phyloP scores from a whole-genome alignment of 2,888 invertebrate genomes.

The Xylota sylvarum region DNA sequence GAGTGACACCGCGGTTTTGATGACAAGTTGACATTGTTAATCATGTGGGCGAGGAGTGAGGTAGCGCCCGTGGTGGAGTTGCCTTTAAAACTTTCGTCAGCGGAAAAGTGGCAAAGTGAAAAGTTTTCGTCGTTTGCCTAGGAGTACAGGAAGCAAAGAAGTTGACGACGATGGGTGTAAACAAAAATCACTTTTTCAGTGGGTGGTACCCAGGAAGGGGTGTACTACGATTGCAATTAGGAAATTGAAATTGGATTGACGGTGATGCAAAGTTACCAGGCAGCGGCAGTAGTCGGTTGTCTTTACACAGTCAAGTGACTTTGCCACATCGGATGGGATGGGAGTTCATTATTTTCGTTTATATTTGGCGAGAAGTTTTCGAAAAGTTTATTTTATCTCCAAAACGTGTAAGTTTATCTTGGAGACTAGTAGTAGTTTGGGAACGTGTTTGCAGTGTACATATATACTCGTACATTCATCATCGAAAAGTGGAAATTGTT shows the following conservation, averaged over 20 bases:
- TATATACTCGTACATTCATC: slow-evolving; percentile 6
- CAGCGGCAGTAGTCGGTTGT: not conserved
- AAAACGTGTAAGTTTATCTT: slow-evolving; percentile 29
- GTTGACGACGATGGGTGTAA: slow-evolving; percentile 7
- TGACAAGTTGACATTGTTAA: slow-evolving; percentile 72
- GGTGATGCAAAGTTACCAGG: slow-evolving; percentile 56
- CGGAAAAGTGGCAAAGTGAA: slow-evolving; percentile 22
- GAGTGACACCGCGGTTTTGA: slow-evolving; percentile 61
- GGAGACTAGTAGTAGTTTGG: slow-evolving; percentile 9
- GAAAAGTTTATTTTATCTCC: slow-evolving; percentile 53
- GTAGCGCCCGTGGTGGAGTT: not conserved
- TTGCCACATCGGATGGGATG: not conserved
- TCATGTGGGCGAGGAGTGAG: slow-evolving; percentile 48
- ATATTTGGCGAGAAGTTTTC: slow-evolving; percentile 47
- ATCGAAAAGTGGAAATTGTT: slow-evolving; percentile 19
- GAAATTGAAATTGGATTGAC: slow-evolving; percentile 74
- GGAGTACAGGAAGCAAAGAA: slow-evolving; percentile 37
- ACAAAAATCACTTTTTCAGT: slow-evolving; percentile 30
- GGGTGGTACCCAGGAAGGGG: not conserved
- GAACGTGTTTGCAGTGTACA: slow-evolving; percentile 62
- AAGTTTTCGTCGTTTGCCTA: slow-evolving; percentile 39
- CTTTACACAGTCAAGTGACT: slow-evolving; percentile 38
- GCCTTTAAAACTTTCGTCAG: slow-evolving; percentile 37
- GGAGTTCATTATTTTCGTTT: slow-evolving; percentile 62
- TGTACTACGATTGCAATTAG: slow-evolving; percentile 66